These are phyloP conservation scores for Ephydatia muelleri DNA, from an alignment of 37 sponge, comb jelly and placozoan species.

Conservation along the genomic window DNA sequence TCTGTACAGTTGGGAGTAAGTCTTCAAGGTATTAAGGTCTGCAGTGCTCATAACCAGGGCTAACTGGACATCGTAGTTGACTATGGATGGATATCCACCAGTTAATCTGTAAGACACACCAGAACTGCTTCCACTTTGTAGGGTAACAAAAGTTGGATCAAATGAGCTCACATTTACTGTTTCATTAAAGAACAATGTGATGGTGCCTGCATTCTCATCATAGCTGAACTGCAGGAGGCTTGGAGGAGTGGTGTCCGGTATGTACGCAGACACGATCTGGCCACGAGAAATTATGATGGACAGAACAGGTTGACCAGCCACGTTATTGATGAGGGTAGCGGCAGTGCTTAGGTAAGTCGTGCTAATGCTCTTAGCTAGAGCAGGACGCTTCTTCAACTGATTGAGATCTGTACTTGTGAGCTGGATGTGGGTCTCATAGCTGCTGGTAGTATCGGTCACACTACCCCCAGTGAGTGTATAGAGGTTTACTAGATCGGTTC, in stretches of 20 bases:
- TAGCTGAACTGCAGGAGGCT: slow-evolving; percentile 52
- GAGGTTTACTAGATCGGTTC: slow-evolving; percentile 40
- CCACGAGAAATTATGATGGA: slow-evolving; percentile 67
- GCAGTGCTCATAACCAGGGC: slow-evolving; percentile 28
- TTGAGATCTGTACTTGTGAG: slow-evolving; percentile 68
- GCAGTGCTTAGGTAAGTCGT: slow-evolving; percentile 74
- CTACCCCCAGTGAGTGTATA: slow-evolving; percentile 77
- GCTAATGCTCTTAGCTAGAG: slow-evolving; percentile 68
- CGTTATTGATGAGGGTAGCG: slow-evolving; percentile 70
- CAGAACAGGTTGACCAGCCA: slow-evolving; percentile 61
- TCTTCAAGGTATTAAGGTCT: slow-evolving; percentile 76
- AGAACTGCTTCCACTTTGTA: slow-evolving; percentile 43
- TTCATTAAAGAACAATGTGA: slow-evolving; percentile 79
- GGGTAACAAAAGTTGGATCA: slow-evolving; percentile 21
- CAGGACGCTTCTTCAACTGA: slow-evolving; percentile 67
- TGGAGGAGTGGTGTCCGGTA: slow-evolving; percentile 67
- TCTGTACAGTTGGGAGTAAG: slow-evolving; percentile 50
- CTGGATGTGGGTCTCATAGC: slow-evolving; percentile 64
- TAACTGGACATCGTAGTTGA: slow-evolving; percentile 50
- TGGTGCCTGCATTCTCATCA: slow-evolving; percentile 59
- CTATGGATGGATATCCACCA: slow-evolving; percentile 45
- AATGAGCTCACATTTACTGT: slow-evolving; percentile 70
- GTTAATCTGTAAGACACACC: slow-evolving; percentile 41
- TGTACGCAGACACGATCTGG: slow-evolving; percentile 45
- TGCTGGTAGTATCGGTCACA: slow-evolving; percentile 47